These are phyloP conservation scores for Erythrolamprus reginae DNA, from an alignment of 2,113 vertebrate species.

Conservation along the genomic window DNA sequence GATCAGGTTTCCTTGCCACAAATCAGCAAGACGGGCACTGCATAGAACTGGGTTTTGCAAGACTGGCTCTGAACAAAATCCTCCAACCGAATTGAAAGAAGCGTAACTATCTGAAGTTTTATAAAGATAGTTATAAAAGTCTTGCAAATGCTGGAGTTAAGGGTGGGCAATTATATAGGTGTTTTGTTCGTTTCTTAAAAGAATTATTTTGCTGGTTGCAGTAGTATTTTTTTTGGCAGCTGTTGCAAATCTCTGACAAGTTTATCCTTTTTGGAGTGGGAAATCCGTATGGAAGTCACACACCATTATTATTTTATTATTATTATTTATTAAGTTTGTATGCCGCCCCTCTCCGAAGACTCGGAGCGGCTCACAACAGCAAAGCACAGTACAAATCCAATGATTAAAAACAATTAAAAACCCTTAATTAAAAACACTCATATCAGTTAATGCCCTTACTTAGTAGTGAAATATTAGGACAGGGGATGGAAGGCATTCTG, in stretches of 20 bases:
- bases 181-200: not conserved
- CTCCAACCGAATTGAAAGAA: not conserved
- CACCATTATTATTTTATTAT: too few relatives aligned
- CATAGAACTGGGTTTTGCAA: not conserved
- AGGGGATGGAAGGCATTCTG: too few relatives aligned
- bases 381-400: too few relatives aligned
- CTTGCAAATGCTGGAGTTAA: not conserved
- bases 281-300: slow-evolving; percentile 32
- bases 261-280: slow-evolving; percentile 15
- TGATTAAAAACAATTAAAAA: too few relatives aligned
- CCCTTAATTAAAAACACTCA: too few relatives aligned
- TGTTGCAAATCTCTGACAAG: slow-evolving; percentile 20
- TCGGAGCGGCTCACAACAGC: too few relatives aligned
- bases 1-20: not conserved
- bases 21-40: not conserved
- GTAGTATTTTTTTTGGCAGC: not conserved
- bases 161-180: slow-evolving; percentile 3
- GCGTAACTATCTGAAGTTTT: slow-evolving; percentile 3
- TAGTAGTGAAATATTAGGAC: too few relatives aligned
- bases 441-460: too few relatives aligned
- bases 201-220: not conserved
- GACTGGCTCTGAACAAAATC: not conserved
- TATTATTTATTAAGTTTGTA: too few relatives aligned
- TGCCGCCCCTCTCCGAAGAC: too few relatives aligned
- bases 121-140: not conserved